These are phyloP conservation scores for Eristalis intricaria DNA, from an alignment of 2,888 invertebrate genomes.

Conservation along the genomic window DNA sequence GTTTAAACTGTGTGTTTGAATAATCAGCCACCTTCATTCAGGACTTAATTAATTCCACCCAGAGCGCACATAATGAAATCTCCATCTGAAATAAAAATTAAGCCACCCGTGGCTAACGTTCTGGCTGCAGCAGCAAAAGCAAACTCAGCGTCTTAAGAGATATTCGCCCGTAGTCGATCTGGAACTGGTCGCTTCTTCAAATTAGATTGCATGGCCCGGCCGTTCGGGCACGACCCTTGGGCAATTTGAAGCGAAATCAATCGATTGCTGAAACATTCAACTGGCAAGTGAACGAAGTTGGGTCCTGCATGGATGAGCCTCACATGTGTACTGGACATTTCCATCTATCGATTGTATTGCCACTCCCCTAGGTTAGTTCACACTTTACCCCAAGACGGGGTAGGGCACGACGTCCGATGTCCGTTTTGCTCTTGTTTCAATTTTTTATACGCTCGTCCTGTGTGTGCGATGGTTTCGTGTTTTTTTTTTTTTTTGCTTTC, in stretches of 20 bases:
- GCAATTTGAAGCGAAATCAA: background rate
- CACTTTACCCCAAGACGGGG: background rate
- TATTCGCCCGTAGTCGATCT: background rate
- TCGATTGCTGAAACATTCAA: background rate
- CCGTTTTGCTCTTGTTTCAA: background rate
- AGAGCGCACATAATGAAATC: background rate
- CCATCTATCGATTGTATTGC: slow-evolving; percentile 10
- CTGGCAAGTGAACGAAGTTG: background rate
- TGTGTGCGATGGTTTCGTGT: background rate
- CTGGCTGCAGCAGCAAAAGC: too few species aligned
- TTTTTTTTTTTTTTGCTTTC: slow-evolving; percentile 3
- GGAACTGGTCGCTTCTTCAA: background rate
- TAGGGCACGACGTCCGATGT: background rate
- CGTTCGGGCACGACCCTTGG: background rate
- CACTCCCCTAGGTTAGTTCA: slow-evolving; percentile 18
- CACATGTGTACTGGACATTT: slow-evolving; percentile 8
- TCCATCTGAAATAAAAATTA: background rate
- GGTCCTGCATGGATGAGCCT: background rate
- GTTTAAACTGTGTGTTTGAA: too few species aligned
- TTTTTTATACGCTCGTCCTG: background rate
- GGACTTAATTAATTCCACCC: background rate
- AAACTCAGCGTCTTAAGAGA: too few species aligned
- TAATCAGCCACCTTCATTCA: too few species aligned
- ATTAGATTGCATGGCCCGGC: background rate
- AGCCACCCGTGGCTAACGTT: background rate